These are phyloP conservation scores for Premnoplex brunnescens DNA, from an alignment of 2,797 vertebrate species.

Conservation along the genomic window DNA sequence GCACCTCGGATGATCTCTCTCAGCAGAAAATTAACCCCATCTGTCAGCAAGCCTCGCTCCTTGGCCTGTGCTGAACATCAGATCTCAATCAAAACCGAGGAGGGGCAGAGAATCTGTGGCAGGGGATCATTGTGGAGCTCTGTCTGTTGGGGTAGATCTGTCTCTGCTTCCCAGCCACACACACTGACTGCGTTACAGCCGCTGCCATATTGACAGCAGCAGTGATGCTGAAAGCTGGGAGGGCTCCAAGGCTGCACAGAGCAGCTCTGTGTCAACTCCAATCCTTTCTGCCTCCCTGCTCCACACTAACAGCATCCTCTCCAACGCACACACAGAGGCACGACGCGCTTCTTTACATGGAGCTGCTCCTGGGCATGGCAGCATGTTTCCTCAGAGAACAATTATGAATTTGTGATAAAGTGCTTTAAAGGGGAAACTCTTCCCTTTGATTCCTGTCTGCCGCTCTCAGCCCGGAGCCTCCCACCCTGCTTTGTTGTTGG, in stretches of 20 bases:
- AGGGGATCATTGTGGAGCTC: background rate
- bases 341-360: accelerated
- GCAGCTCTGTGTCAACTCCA: conserved; percentile 39
- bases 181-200: background rate
- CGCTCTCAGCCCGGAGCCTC: background rate
- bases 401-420: background rate
- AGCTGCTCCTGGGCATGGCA: background rate
- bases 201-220: conserved; percentile 49
- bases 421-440: background rate
- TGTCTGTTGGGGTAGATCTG: background rate
- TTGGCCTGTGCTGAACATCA: background rate
- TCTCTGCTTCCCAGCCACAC: background rate
- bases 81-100: background rate
- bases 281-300: conserved; percentile 47
- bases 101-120: accelerated
- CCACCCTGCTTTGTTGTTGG: background rate
- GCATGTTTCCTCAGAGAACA: background rate
- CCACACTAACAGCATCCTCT: background rate
- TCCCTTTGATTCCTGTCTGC: background rate
- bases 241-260: conserved; percentile 46
- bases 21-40: background rate
- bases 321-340: background rate
- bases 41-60: background rate
- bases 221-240: conserved; percentile 26
- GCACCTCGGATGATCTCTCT: background rate